Evolutionary conservation across 2,113 vertebrate species (phyloP).

Genomic region (Cottus gobio): DNA sequence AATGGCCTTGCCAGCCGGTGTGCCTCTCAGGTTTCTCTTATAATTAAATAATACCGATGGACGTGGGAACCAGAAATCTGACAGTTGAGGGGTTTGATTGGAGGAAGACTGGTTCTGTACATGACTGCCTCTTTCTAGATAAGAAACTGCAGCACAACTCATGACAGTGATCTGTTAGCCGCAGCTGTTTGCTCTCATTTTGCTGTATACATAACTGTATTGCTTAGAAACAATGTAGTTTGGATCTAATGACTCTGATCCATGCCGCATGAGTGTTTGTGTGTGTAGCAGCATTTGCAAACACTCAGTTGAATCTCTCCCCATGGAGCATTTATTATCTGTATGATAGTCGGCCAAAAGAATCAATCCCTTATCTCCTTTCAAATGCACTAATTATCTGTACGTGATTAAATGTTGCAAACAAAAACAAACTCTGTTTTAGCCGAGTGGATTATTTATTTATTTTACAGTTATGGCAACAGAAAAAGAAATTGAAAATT

Average conservation of each 20-base stretch:
- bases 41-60: constrained; percentile 63
- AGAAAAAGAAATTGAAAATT: background rate
- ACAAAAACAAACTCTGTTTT: background rate
- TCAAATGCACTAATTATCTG: constrained; percentile 6
- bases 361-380: constrained; percentile 12
- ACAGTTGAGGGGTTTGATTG: constrained; percentile 17
- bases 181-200: constrained; percentile 13
- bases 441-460: background rate
- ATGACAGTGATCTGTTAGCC: background rate
- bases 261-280: background rate
- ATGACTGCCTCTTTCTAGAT: constrained; percentile 1
- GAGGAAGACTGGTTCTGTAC: constrained; percentile 24
- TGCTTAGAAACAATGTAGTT: background rate
- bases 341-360: constrained; percentile 47
- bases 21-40: constrained; percentile 61
- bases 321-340: constrained; percentile 28
- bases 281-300: constrained; percentile 31
- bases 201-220: too few species aligned
- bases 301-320: constrained; percentile 49
- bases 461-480: background rate
- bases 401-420: background rate
- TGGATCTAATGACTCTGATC: background rate
- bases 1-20: constrained; percentile 47
- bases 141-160: background rate
- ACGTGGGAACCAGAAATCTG: constrained; percentile 48